These are phyloP conservation scores for Bimastos eiseni DNA, from an alignment of 2,888 invertebrate species.

Conservation along the genomic window DNA sequence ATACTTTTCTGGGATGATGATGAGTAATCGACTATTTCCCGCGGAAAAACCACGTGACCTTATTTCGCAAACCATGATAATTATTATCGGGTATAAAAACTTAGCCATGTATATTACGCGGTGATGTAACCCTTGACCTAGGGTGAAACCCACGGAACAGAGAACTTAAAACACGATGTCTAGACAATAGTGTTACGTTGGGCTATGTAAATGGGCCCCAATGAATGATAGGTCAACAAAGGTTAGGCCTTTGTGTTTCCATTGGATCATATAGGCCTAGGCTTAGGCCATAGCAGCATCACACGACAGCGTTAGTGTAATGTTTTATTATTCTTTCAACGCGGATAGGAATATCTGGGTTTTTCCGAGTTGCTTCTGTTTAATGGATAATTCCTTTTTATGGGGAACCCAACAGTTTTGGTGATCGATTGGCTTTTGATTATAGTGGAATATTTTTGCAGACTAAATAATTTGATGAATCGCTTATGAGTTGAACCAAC, in stretches of 20 bases:
- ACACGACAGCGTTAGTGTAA: too few species aligned
- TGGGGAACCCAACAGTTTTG: background rate
- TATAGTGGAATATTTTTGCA: background rate
- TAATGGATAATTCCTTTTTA: background rate
- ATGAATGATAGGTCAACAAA: background rate
- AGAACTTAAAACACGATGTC: background rate
- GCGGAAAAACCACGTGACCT: background rate
- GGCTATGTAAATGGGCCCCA: background rate
- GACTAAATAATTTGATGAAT: background rate
- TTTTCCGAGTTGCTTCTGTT: background rate
- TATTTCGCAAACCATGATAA: background rate
- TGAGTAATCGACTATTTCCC: background rate
- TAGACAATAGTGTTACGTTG: background rate
- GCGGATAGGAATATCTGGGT: background rate
- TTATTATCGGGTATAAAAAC: background rate
- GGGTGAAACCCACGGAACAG: background rate
- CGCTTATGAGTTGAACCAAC: too few species aligned
- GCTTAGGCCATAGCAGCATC: too few species aligned
- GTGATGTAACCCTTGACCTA: background rate
- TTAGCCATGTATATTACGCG: background rate
- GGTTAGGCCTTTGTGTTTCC: background rate
- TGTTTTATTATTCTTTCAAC: background rate
- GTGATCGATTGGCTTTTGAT: background rate
- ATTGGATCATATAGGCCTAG: background rate
- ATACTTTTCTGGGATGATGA: background rate